These are phyloP conservation scores for Stegodyphus dumicola DNA, from an alignment of 1,140 invertebrate species.

Conservation along the genomic window DNA sequence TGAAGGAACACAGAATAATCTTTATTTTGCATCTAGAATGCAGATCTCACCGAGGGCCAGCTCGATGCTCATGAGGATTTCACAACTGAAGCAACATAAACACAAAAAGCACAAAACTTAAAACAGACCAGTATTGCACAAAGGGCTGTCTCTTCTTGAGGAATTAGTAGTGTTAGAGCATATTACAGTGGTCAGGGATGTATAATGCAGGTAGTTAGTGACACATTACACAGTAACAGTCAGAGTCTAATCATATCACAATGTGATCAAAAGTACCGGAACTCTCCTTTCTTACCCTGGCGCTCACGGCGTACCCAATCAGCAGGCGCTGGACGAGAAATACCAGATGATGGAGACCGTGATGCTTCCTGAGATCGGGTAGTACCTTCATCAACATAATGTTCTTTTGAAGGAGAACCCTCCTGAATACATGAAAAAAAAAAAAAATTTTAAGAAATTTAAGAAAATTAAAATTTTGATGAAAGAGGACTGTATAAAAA, in stretches of 20 bases:
- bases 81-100: not conserved
- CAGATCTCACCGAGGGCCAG: no score
- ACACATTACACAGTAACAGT: no score
- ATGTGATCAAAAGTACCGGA: conserved; percentile 84
- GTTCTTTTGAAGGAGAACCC: conserved; percentile 34
- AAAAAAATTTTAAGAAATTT: not conserved
- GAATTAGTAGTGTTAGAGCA: no score
- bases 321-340: conserved; percentile 72
- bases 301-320: conserved; percentile 88
- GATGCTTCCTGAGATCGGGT: conserved; percentile 51
- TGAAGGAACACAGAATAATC: no score
- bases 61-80: no score
- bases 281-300: conserved; percentile 94
- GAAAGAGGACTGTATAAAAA: not conserved
- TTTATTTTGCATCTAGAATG: not conserved
- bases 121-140: conserved; percentile 41
- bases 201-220: no score
- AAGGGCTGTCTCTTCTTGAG: not conserved
- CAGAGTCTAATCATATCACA: no score
- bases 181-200: no score
- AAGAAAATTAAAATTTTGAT: not conserved
- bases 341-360: conserved; percentile 15
- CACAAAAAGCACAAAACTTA: conserved; percentile 10
- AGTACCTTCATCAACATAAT: conserved; percentile 37
- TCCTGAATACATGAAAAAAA: conserved; percentile 18